These are phyloP conservation scores for Machimus rusticus DNA, from an alignment of 2,888 invertebrate species.

Conservation along the genomic window DNA sequence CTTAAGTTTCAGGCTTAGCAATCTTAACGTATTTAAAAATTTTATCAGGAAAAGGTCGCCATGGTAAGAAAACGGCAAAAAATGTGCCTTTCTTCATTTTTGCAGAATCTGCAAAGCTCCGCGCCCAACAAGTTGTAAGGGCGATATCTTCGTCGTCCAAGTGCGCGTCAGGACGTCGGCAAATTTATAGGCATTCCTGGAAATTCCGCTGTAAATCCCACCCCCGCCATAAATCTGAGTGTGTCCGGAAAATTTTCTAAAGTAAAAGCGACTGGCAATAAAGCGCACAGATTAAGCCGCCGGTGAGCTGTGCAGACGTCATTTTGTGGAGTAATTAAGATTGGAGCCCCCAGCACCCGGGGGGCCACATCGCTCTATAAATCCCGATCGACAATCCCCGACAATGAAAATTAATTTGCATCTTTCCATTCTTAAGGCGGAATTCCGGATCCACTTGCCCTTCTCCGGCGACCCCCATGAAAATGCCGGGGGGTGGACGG, in stretches of 20 bases:
- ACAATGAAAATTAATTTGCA: constrained; percentile 30
- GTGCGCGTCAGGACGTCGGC: not conserved
- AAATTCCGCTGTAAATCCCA: not conserved
- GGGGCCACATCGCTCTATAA: not conserved
- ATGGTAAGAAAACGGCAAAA: not conserved
- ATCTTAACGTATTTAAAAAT: not conserved
- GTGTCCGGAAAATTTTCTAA: not conserved
- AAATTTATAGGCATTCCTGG: not conserved
- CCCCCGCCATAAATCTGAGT: constrained; percentile 1
- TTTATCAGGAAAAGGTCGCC: not conserved
- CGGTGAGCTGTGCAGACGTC: constrained; percentile 22
- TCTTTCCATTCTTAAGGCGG: constrained; percentile 7
- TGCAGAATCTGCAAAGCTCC: not conserved
- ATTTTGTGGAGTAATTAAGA: constrained; percentile 22
- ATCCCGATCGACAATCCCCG: not conserved
- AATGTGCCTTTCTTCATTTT: not conserved
- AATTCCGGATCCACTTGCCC: not conserved
- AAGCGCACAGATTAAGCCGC: not conserved
- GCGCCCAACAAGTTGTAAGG: not conserved
- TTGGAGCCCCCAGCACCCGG: not conserved
- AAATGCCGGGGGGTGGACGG: not conserved
- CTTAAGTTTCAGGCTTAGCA: not conserved
- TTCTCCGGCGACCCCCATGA: not conserved
- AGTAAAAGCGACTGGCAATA: not conserved
- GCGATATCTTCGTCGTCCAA: not conserved